These are phyloP conservation scores for Parotocinclus haroldoi DNA, from an alignment of 2,797 vertebrate genomes.

Conservation along the genomic window DNA sequence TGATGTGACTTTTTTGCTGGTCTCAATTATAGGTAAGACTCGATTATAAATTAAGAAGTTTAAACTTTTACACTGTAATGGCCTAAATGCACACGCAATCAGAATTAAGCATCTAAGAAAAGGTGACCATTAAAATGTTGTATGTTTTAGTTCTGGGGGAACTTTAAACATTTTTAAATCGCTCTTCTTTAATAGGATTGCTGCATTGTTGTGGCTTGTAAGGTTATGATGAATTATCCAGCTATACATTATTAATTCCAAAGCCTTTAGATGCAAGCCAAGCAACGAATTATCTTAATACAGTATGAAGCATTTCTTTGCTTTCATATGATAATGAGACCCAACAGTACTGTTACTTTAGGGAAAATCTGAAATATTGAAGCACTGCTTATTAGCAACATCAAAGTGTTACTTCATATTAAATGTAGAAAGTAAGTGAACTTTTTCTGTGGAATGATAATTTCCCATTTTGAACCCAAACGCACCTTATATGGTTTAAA, in stretches of 20 bases:
- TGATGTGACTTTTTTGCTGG: no score
- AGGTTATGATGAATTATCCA: no score
- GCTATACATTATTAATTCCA: conserved; percentile 23
- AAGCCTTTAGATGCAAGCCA: conserved; percentile 36
- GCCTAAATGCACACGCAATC: neutral
- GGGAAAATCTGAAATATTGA: conserved; percentile 17
- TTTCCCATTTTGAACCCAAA: no score
- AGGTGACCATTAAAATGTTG: no score
- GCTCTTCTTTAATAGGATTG: no score
- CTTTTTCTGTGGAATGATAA: neutral
- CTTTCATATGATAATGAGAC: conserved; percentile 26
- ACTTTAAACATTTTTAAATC: no score
- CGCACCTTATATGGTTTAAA: no score
- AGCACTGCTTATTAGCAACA: conserved; percentile 45
- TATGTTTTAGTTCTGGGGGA: no score
- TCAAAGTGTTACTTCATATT: conserved; percentile 57
- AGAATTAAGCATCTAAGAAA: conserved; percentile 3
- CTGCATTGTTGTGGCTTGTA: no score
- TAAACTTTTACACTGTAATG: no score
- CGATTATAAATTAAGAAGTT: no score
- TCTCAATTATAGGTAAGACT: no score
- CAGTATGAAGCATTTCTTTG: conserved; percentile 31
- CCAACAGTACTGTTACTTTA: neutral
- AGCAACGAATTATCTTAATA: conserved; percentile 13
- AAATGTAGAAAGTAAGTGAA: conserved; percentile 21